These are phyloP conservation scores for Alosa sapidissima DNA, from an alignment of 2,797 vertebrate genomes.

Conservation along the genomic window DNA sequence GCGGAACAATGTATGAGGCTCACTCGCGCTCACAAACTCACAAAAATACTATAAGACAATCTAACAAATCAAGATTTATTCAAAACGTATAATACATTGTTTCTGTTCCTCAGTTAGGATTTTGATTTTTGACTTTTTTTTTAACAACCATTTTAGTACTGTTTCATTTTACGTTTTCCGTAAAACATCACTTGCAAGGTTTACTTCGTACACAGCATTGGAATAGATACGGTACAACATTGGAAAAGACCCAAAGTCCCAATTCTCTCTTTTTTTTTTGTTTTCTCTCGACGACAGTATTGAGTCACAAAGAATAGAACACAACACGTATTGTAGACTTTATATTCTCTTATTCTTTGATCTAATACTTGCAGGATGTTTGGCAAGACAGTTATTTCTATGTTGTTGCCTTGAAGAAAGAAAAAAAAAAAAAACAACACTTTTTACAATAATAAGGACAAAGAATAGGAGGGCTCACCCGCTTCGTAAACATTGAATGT, in stretches of 20 bases:
- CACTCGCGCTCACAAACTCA: slow-evolving; percentile 8
- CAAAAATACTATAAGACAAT: slow-evolving; percentile 55
- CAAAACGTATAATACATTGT: slow-evolving; percentile 83
- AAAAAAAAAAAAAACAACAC: slow-evolving; percentile 41
- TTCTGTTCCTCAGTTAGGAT: slow-evolving; percentile 67
- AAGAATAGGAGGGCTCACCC: slow-evolving; percentile 35
- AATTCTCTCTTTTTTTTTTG: slow-evolving; percentile 32
- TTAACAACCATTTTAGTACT: slow-evolving; percentile 77
- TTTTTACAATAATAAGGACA: slow-evolving; percentile 44
- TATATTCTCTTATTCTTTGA: slow-evolving; percentile 56
- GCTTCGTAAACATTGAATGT: slow-evolving; percentile 33
- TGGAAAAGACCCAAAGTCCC: slow-evolving; percentile 52
- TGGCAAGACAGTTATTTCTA: slow-evolving; percentile 46
- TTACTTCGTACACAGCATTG: slow-evolving; percentile 41
- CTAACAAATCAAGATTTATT: slow-evolving; percentile 91
- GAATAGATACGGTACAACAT: slow-evolving; percentile 67
- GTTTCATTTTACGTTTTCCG: slow-evolving; percentile 71
- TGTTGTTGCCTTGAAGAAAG: slow-evolving; percentile 34
- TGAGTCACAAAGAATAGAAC: slow-evolving; percentile 74
- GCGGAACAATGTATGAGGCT: neutral
- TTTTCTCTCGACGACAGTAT: slow-evolving; percentile 53
- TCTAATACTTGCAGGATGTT: slow-evolving; percentile 63
- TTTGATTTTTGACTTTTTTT: slow-evolving; percentile 51
- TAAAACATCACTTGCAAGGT: slow-evolving; percentile 53
- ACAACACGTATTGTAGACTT: slow-evolving; percentile 68